Evolutionary conservation across 2,113 vertebrate genomes (phyloP).

Genomic region (Mugil cephalus): DNA sequence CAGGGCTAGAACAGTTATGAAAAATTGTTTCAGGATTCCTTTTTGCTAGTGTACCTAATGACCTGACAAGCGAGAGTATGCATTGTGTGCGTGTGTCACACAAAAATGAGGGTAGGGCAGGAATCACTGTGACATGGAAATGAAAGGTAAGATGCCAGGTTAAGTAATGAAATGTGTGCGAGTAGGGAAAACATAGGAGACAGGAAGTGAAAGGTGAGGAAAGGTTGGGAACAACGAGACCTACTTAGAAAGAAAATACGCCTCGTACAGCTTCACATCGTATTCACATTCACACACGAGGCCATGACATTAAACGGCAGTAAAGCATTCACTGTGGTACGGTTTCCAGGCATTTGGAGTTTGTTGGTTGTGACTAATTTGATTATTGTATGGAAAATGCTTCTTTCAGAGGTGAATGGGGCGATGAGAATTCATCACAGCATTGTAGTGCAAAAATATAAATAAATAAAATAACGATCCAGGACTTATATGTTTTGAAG

Average conservation of each 20-base stretch:
- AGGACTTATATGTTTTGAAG: background rate
- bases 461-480: background rate
- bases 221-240: background rate
- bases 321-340: background rate
- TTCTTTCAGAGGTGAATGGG: background rate
- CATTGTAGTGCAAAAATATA: background rate
- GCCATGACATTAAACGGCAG: background rate
- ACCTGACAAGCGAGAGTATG: no score
- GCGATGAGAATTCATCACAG: background rate
- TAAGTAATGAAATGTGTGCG: background rate
- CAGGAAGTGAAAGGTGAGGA: slow-evolving; percentile 21
- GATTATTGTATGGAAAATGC: slow-evolving; percentile 4
- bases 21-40: no score
- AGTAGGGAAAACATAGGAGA: slow-evolving; percentile 7
- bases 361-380: background rate
- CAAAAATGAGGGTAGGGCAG: no score
- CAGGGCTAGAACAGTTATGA: no score
- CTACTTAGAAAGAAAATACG: slow-evolving; percentile 34
- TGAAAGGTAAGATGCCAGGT: background rate
- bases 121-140: background rate
- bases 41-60: no score
- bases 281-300: background rate
- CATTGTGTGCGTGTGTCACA: background rate
- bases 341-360: background rate
- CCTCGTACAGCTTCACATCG: slow-evolving; percentile 2